Conservation (phyloP, 2,113 vertebrate genomes). For the Fulmarus glacialis region DNA sequence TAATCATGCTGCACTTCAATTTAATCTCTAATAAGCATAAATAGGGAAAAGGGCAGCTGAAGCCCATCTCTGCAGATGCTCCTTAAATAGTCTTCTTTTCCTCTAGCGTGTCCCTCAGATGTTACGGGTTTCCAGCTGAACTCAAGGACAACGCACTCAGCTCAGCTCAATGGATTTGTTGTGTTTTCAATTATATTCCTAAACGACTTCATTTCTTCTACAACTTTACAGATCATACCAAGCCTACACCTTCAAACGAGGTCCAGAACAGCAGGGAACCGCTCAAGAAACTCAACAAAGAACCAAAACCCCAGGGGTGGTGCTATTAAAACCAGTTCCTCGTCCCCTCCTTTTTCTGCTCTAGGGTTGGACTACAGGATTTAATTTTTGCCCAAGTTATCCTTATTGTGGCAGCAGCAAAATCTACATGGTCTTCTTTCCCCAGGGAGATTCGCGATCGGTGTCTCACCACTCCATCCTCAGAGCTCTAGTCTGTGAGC, state of each 20-base stretch:
- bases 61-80: background rate
- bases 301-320: background rate
- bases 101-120: background rate
- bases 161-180: background rate
- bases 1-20: slow-evolving; percentile 29
- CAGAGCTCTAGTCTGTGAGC: background rate
- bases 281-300: background rate
- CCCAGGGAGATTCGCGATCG: accelerated
- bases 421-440: background rate
- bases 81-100: background rate
- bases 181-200: background rate
- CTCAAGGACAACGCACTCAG: background rate
- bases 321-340: background rate
- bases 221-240: background rate
- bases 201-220: background rate
- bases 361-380: background rate
- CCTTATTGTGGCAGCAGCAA: background rate
- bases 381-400: background rate
- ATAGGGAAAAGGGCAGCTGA: slow-evolving; percentile 18
- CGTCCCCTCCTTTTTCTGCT: background rate
- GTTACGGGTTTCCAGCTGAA: background rate
- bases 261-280: background rate
- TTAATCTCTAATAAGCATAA: slow-evolving; percentile 4
- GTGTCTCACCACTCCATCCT: background rate
- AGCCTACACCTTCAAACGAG: background rate